These are phyloP conservation scores for Campoplex nolae DNA, from an alignment of 2,888 invertebrate species.

Conservation along the genomic window DNA sequence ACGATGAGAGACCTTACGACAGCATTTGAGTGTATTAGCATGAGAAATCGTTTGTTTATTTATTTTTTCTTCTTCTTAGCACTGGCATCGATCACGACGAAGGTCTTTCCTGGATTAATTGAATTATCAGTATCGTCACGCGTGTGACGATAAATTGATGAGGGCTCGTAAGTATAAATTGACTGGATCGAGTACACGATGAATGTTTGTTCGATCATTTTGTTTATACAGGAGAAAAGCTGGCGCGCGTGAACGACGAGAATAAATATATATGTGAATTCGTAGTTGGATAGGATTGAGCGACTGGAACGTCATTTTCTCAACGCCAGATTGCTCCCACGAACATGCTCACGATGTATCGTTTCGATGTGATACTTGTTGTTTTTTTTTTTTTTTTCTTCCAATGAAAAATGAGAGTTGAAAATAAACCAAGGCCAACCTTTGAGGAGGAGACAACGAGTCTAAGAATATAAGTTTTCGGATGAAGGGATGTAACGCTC, in stretches of 20 bases:
- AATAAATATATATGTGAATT: conserved; percentile 1
- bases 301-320: conserved; percentile 5
- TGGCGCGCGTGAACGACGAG: background rate
- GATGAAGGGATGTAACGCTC: conserved; percentile 5
- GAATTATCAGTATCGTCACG: conserved; percentile 8
- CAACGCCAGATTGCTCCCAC: conserved; percentile 5
- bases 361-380: background rate
- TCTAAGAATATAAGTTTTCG: conserved; percentile 27
- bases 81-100: conserved; percentile 4
- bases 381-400: background rate
- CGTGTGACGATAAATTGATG: conserved; percentile 1
- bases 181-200: background rate
- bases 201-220: background rate
- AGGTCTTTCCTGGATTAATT: conserved; percentile 43
- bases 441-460: conserved; percentile 22
- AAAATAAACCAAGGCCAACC: conserved; percentile 40
- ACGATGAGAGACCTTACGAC: conserved; percentile 35
- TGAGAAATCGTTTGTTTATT: conserved; percentile 30
- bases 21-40: conserved; percentile 15
- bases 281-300: background rate
- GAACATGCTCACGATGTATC: conserved; percentile 39
- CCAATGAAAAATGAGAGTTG: conserved; percentile 31
- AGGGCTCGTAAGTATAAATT: background rate
- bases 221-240: background rate
- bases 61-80: background rate